Evolutionary conservation across 2,113 vertebrate species (phyloP).

Genomic region (Serinus canaria): DNA sequence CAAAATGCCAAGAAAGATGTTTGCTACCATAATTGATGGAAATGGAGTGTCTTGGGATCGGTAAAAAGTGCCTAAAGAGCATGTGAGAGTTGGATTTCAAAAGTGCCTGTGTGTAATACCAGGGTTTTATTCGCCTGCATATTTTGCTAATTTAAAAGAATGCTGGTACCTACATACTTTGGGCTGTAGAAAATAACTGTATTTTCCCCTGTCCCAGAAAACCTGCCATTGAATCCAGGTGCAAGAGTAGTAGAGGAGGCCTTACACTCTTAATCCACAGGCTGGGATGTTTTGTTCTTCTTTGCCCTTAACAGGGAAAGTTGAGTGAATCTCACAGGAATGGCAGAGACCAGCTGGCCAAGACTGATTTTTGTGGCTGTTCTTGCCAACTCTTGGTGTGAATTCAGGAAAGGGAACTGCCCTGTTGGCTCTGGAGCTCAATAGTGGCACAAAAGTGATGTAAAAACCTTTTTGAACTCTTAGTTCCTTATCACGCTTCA

Average conservation of each 20-base stretch:
- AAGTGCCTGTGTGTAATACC: background rate
- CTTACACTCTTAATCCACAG: background rate
- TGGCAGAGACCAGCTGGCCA: background rate
- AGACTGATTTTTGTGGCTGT: rapidly evolving
- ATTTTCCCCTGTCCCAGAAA: background rate
- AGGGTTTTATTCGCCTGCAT: background rate
- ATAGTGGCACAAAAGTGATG: background rate
- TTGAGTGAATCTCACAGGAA: background rate
- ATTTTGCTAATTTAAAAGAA: background rate
- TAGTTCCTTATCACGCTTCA: background rate
- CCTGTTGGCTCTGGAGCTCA: background rate
- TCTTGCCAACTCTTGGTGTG: background rate
- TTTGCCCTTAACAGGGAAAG: background rate
- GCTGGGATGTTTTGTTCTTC: background rate
- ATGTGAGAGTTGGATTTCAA: background rate
- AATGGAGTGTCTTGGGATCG: background rate
- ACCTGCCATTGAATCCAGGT: background rate
- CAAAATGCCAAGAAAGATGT: background rate
- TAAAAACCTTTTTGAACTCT: background rate
- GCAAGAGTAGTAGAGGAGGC: background rate
- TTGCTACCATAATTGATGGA: background rate
- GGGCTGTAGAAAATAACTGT: background rate
- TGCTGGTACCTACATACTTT: background rate
- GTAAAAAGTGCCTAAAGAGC: background rate
- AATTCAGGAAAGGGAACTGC: background rate